Conservation (phyloP, 2,113 vertebrate genomes). For the Recurvirostra avosetta region DNA sequence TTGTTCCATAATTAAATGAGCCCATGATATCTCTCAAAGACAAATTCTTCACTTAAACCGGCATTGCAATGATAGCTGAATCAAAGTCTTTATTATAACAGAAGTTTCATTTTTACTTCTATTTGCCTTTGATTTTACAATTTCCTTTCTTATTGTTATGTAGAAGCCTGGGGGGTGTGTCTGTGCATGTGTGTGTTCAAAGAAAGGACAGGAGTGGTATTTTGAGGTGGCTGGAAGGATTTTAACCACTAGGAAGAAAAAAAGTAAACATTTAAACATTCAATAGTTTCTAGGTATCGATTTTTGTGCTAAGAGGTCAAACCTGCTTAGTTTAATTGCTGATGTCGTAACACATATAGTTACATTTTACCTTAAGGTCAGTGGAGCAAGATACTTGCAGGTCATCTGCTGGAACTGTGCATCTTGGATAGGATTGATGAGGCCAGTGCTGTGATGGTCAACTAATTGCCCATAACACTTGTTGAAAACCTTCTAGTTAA, state of each 20-base stretch:
- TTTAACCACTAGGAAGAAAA: background rate
- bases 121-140: background rate
- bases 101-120: background rate
- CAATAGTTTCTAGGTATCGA: background rate
- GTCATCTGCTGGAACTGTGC: background rate
- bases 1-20: background rate
- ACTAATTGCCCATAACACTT: conserved; percentile 47
- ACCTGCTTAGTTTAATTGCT: background rate
- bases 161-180: background rate
- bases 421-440: background rate
- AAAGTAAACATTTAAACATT: background rate
- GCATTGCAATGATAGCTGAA: background rate
- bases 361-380: background rate
- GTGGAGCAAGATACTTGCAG: background rate
- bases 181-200: background rate
- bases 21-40: background rate
- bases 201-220: background rate
- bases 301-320: background rate
- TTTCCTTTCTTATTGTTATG: background rate
- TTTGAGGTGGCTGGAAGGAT: background rate
- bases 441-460: conserved; percentile 24
- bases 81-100: background rate
- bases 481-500: conserved; percentile 71
- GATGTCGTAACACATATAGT: background rate
- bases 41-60: background rate